A percentile compares a stretch with the other conserved stretches of the same genome.
These are phyloP conservation scores for Carterocephalus palaemon DNA, from an alignment of 2,888 invertebrate species.

Conservation along the genomic window DNA sequence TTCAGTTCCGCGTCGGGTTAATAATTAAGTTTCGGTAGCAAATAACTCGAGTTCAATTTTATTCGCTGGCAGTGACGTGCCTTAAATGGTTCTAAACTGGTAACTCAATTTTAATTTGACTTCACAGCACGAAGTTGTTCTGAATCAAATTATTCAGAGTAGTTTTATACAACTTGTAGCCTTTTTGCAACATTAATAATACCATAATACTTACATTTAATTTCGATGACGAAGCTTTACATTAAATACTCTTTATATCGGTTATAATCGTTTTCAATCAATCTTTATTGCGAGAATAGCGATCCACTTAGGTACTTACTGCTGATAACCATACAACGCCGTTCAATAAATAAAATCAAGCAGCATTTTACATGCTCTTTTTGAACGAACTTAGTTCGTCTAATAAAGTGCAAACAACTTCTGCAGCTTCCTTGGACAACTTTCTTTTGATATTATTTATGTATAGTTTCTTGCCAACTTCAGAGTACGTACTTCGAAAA, in stretches of 20 bases:
- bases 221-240: too few species aligned
- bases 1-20: slow-evolving; percentile 19
- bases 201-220: too few species aligned
- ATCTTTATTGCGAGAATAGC: too few species aligned
- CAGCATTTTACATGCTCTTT: slow-evolving; percentile 31
- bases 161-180: too few species aligned
- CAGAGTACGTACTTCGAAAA: slow-evolving; percentile 23
- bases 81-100: neutral
- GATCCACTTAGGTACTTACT: too few species aligned
- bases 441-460: slow-evolving; percentile 41
- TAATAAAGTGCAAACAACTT: slow-evolving; percentile 49
- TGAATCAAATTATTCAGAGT: too few species aligned
- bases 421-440: slow-evolving; percentile 35
- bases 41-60: slow-evolving; percentile 5
- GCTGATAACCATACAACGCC: too few species aligned
- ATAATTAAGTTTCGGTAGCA: slow-evolving; percentile 25
- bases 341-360: too few species aligned
- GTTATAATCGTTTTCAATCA: too few species aligned
- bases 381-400: slow-evolving; percentile 40
- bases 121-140: neutral
- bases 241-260: too few species aligned
- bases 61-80: neutral
- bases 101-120: neutral
- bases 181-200: neutral
- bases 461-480: slow-evolving; percentile 30